Evolutionary conservation across 2,888 invertebrate species (phyloP), one percentile per base, ranked within the genome.

Genomic region (Caenorhabditis sp.): DNA sequence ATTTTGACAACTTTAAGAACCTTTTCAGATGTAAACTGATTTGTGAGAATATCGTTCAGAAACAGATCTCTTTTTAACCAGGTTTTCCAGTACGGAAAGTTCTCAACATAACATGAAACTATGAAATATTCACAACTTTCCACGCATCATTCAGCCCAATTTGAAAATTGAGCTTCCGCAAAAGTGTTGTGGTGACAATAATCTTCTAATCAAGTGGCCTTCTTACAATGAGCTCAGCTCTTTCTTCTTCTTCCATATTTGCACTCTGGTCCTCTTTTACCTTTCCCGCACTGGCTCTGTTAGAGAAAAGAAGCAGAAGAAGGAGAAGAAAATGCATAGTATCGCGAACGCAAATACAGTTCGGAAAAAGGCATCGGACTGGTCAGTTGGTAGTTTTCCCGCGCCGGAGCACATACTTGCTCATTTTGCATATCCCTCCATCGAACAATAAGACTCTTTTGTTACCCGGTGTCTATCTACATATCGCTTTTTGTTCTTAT

Each of bases 191-290:
- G 72, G 75, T 44, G 83, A 75, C 79, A 79, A 83, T 83, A 83
- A 79, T 79, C 83, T 72, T 59, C 59, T 79, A 83, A 79, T 83
- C 83, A 83, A 83, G 79, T 83, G 83, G 79, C 44, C 51, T 66
- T 59, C 76, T 63, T 72, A 82, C 76, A 76, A 76, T 82, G 70
- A 56, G 69, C 61, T 51, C 56, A 38, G 7, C n/a, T 31, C 38
- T 38, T 38, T 38, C 38, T 38, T 38, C 38, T 38, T 38, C 56
- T 19, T 19, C 51, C 19, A 10, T 68, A 38, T 79, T 74, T 73
- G 66, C 61, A 6, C 47, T 47, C n/a, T 47, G 47, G 47, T 63
- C 69, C 22, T 59, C 49, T 56, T 70, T 61, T 38, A 59, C 76
- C 49, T 76, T 38, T 24, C 16, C 63, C 54, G 63, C 66, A 41